Base-by-base conservation (phyloP, 2,888 invertebrate species). In the Tetranychus truncatus region DNA sequence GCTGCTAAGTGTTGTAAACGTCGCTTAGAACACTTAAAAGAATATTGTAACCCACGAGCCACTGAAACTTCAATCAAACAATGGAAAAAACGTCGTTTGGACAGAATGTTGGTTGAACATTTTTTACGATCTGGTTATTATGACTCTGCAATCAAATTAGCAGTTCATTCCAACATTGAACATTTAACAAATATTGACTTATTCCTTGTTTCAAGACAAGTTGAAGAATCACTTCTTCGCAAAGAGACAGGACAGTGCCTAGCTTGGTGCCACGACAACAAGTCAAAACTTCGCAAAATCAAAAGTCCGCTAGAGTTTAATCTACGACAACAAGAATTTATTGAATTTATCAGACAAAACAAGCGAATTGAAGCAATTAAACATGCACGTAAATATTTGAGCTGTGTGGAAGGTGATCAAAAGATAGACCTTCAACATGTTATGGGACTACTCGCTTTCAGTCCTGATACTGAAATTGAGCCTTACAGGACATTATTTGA, bases 71-170 rank as follows among this genome's bases (percentile, higher is more conserved):
- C 87, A 6, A 83, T 89, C 76, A 88, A 87, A 82, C 88, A 89
- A 78, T 95, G 93, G 92, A 88, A 90, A 77, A 87, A 90, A 78
- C 89, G 90, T 78, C 88, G 96, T 46, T 84, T 97, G 75, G 95
- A 97, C 84, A 87, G 99, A 74, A 92, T 99, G 91, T 86, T 99
- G 74, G 92, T 97, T 18, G 97, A 99, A 82, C 95, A 97, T 83
- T 91, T 96, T 81, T 86, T 99, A 24, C 86, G 95, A 76, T 90
- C 91, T 81, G 97, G 99, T 0, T 95, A 94, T 84, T 96, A 99
- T 82, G 91, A 91, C 81, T 91, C 95, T 0, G 97, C 97, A 0
- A 88, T 90, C 78, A 89, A 89, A 81, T 84, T 99, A 45, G 92
- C 95, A 0, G 88, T 90, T 74, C 88, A 89, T 74, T 89, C 91